Conservation (phyloP, 2,113 vertebrate genomes). For the Dipodomys spectabilis region DNA sequence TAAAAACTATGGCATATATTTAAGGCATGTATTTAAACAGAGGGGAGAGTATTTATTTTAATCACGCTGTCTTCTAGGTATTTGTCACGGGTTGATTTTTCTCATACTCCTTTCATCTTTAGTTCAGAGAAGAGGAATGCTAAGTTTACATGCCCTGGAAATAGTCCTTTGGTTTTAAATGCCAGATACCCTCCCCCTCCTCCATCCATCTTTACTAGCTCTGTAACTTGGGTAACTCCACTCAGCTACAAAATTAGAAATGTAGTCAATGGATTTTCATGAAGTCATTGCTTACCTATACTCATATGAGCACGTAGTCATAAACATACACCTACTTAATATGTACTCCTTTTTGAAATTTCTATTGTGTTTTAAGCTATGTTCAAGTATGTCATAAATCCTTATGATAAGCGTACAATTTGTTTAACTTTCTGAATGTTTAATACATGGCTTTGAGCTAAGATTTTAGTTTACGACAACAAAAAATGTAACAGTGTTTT, state of each 20-base stretch:
- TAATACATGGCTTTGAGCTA: neutral
- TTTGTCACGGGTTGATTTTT: slow-evolving; percentile 11
- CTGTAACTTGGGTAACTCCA: neutral
- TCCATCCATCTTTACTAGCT: neutral
- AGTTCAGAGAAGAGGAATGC: neutral
- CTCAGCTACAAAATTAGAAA: neutral
- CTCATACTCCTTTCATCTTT: neutral
- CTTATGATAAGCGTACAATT: neutral
- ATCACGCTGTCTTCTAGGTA: neutral
- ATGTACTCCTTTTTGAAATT: neutral
- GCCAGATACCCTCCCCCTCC: neutral
- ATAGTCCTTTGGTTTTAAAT: neutral
- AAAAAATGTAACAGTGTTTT: neutral
- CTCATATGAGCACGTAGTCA: neutral
- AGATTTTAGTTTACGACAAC: neutral
- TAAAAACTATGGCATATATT: neutral
- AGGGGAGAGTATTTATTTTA: neutral
- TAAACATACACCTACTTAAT: neutral
- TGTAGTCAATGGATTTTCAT: neutral
- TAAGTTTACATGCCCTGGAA: neutral
- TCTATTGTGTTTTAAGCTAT: neutral
- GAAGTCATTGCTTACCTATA: neutral
- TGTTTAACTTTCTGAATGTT: slow-evolving; percentile 24
- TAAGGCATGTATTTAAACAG: neutral
- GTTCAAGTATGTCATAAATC: neutral